Conservation (phyloP, 2,797 vertebrate species). For the Zenarchopterus dispar region DNA sequence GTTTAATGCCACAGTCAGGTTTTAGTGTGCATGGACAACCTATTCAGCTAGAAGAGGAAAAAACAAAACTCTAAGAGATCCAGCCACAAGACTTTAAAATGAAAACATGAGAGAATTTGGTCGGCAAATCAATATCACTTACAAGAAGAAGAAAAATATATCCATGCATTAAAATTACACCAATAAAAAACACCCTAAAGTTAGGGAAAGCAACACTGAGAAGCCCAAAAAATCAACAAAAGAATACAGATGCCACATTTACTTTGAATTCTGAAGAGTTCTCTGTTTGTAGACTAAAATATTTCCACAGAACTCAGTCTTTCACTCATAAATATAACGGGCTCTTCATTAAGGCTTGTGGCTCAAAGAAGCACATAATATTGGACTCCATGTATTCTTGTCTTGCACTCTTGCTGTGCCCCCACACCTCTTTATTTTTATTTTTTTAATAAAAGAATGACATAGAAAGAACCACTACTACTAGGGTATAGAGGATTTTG, state of each 20-base stretch:
- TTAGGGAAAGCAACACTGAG: not conserved
- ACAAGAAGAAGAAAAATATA: too few species aligned
- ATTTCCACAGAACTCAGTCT: slow-evolving; percentile 59
- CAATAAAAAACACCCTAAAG: slow-evolving; percentile 6
- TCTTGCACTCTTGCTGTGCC: slow-evolving; percentile 27
- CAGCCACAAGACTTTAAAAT: too few species aligned
- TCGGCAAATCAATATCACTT: too few species aligned
- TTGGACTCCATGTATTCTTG: slow-evolving; percentile 67
- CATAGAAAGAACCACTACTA: too few species aligned
- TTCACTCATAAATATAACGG: slow-evolving; percentile 60
- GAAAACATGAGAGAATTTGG: too few species aligned
- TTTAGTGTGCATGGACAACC: too few species aligned
- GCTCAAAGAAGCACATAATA: slow-evolving; percentile 51
- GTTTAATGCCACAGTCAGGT: too few species aligned
- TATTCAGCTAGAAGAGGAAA: too few species aligned
- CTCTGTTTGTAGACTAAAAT: slow-evolving; percentile 44
- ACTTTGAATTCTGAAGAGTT: slow-evolving; percentile 27
- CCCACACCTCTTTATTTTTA: not conserved
- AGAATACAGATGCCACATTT: slow-evolving; percentile 54
- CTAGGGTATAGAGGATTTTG: too few species aligned
- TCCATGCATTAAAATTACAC: too few species aligned
- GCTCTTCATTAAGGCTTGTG: slow-evolving; percentile 63
- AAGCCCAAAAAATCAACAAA: slow-evolving; percentile 7
- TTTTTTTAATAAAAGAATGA: too few species aligned
- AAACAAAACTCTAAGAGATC: too few species aligned